phyloP scores from a whole-genome alignment of 2,888 invertebrate species.

The Acrobasis repandana region DNA sequence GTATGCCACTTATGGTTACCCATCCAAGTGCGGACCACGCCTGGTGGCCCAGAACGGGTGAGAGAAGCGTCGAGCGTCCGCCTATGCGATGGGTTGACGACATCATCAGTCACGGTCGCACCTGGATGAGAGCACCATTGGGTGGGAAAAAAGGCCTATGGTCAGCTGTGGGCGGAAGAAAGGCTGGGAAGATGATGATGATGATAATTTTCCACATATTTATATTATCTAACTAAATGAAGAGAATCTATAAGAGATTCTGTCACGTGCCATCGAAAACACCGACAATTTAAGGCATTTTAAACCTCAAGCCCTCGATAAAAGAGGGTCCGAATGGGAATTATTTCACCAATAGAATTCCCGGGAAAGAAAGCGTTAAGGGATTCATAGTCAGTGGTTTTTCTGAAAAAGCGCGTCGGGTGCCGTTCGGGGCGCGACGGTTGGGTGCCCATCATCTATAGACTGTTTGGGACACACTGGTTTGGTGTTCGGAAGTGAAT shows the following conservation, averaged over 20 bases:
- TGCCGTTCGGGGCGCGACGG: constrained; percentile 50
- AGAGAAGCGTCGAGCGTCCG: no score
- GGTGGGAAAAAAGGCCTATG: no score
- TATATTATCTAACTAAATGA: not conserved
- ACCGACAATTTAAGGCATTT: constrained; percentile 24
- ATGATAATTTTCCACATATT: not conserved
- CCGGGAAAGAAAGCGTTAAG: constrained; percentile 54
- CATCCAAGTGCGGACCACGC: no score
- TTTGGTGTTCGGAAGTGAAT: constrained; percentile 21
- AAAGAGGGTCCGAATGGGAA: constrained; percentile 56
- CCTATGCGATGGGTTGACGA: no score
- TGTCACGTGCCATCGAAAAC: not conserved
- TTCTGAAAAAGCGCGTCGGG: constrained; percentile 60
- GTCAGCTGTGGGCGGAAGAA: no score
- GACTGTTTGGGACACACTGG: constrained; percentile 43
- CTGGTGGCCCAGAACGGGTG: no score
- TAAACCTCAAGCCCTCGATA: constrained; percentile 35
- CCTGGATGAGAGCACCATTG: no score
- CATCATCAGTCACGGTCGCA: no score
- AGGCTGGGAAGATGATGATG: no score
- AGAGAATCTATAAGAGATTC: not conserved
- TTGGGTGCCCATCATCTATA: constrained; percentile 50
- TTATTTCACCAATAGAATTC: constrained; percentile 71
- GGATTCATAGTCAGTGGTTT: constrained; percentile 65
- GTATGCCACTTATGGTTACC: no score